phyloP scores from a whole-genome alignment of 2,113 vertebrate species.

The Hemichromis elongatus region DNA sequence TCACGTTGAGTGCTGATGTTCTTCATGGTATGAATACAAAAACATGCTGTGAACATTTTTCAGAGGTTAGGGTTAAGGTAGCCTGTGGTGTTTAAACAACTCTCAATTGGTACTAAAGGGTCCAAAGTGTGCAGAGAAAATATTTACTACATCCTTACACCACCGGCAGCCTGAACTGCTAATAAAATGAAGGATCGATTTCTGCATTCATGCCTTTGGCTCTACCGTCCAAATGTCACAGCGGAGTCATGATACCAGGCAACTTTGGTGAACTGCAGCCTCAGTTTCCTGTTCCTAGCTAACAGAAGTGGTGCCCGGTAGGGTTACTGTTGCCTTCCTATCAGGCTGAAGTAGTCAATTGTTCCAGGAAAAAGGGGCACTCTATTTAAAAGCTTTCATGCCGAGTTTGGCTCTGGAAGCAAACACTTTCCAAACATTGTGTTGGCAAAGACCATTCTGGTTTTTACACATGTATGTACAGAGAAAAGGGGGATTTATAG shows the following conservation, averaged over 20 bases:
- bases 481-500: background rate
- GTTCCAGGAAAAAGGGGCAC: background rate
- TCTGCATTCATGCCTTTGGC: background rate
- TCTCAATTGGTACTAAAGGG: background rate
- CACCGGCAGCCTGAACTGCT: background rate
- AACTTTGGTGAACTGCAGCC: background rate
- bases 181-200: background rate
- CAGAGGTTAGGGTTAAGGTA: background rate
- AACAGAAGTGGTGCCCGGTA: background rate
- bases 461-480: background rate
- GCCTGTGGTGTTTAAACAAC: background rate
- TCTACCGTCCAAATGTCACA: background rate
- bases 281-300: background rate
- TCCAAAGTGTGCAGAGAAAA: background rate
- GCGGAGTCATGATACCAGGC: background rate
- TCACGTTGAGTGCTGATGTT: background rate
- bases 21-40: background rate
- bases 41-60: background rate
- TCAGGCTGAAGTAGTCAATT: background rate
- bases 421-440: background rate
- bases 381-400: background rate
- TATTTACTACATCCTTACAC: background rate
- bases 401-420: background rate
- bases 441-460: background rate
- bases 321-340: background rate